Base-by-base conservation (phyloP, 2,113 vertebrate genomes). In the Poeciliopsis prolifica region DNA sequence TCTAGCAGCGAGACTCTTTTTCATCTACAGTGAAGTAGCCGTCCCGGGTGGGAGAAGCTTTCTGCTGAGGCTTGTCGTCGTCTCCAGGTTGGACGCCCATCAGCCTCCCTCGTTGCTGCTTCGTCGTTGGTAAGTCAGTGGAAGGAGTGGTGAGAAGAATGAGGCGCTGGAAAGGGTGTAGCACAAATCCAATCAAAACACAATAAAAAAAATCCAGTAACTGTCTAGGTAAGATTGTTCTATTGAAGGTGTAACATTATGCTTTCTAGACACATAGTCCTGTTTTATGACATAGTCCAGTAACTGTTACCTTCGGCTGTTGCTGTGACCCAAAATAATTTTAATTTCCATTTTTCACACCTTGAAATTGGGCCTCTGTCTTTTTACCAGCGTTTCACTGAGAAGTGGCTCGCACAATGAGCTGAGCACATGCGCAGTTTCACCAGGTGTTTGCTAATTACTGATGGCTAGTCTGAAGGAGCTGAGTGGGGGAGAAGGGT, bases 1-100 rank as follows among this genome's bases (percentile, higher is more conserved):
- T 91, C 88, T 91, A 95, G 80, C 93, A 95, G 51, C 89, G 74
- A 24, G 93, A 93, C 86, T 95, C 94, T 77, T 92, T 94, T 71
- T 94, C 92, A 8, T 84, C 84, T 1, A 94, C 92, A 1, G 91
- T 89, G 60, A 92, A 79, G 81, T 94, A 94, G 24, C 91, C 90
- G 0, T 92, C 92, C 77, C 89, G 93, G 13, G 51, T 92, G 11
- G 88, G 74, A 26, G 82, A 12, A 0, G 72, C 70, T 58, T 77
- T 91, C 85, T 90, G 92, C 12, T 82, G 82, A 58, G 88, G 74
- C 61, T 69, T 79, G 44, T 92, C 89, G 0, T 82, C 78, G 1
- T 92, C 91, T 4, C 87, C 88, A 15, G 87, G 71, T 0, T 90
- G 91, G 68, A 92, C 67, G 71, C 85, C 85, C 75, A 90, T 86